Evolutionary conservation across 2,113 vertebrate species (phyloP).

Genomic region (Channa argus): DNA sequence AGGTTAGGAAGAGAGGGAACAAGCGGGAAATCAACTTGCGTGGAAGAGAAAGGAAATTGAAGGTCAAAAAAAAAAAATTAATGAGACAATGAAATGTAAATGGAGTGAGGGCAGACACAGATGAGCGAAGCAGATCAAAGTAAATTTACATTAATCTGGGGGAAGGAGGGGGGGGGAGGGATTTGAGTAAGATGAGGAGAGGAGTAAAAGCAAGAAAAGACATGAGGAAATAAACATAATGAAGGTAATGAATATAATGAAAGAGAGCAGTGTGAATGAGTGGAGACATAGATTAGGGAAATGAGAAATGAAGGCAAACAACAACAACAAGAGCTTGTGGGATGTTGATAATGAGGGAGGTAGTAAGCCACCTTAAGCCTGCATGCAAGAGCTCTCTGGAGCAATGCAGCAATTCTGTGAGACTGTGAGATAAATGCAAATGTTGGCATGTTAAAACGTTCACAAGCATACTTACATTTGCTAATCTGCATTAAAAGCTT

Average conservation of each 20-base stretch:
- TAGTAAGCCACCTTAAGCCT: constrained; percentile 7
- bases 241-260: too few relatives aligned
- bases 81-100: background rate
- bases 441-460: too few relatives aligned
- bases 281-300: background rate
- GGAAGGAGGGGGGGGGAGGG: background rate
- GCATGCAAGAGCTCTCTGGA: too few relatives aligned
- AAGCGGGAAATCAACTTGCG: too few relatives aligned
- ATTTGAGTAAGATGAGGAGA: constrained; percentile 39
- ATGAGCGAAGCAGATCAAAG: constrained; percentile 23
- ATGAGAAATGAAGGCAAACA: constrained; percentile 5
- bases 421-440: too few relatives aligned
- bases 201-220: background rate
- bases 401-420: too few relatives aligned
- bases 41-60: background rate
- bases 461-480: too few relatives aligned
- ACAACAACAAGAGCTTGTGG: background rate
- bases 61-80: background rate
- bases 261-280: too few relatives aligned
- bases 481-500: too few relatives aligned
- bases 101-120: background rate
- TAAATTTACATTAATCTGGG: constrained; percentile 1
- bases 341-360: constrained; percentile 12
- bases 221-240: too few relatives aligned
- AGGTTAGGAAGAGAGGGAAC: background rate